These are phyloP conservation scores for Amphipoea lucens DNA, from an alignment of 2,888 invertebrate genomes.

Conservation along the genomic window DNA sequence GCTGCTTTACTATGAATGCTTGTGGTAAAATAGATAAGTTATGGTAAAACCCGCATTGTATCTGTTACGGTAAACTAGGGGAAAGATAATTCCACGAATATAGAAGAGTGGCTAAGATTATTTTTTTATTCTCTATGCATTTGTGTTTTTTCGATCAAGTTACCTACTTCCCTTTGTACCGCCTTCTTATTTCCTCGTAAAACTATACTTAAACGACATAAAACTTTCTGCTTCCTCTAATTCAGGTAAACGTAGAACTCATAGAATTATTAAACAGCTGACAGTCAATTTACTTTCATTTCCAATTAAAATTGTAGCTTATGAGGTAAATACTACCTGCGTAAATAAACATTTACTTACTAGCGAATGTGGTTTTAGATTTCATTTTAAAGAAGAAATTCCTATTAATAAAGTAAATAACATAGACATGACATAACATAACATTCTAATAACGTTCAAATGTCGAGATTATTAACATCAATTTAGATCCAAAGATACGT, in stretches of 20 bases:
- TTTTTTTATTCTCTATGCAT: neutral
- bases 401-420: neutral
- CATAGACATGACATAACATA: neutral
- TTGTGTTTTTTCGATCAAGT: neutral
- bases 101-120: neutral
- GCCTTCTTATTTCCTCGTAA: neutral
- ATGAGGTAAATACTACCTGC: neutral
- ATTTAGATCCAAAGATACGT: conserved; percentile 10
- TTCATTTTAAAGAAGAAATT: neutral
- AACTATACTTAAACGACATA: neutral
- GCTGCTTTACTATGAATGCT: conserved; percentile 38
- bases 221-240: neutral
- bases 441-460: neutral
- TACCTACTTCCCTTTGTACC: neutral
- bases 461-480: conserved; percentile 9
- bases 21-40: conserved; percentile 34
- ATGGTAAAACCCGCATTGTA: conserved; percentile 28
- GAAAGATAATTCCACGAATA: too few relatives aligned
- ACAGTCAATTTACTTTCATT: conserved; percentile 29
- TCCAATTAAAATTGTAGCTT: neutral
- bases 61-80: neutral
- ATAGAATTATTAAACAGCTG: neutral
- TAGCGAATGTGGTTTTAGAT: neutral
- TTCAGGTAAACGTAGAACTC: neutral
- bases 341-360: neutral